Conservation (phyloP, 1,140 invertebrate species). For the Phocides pigmalion region DNA sequence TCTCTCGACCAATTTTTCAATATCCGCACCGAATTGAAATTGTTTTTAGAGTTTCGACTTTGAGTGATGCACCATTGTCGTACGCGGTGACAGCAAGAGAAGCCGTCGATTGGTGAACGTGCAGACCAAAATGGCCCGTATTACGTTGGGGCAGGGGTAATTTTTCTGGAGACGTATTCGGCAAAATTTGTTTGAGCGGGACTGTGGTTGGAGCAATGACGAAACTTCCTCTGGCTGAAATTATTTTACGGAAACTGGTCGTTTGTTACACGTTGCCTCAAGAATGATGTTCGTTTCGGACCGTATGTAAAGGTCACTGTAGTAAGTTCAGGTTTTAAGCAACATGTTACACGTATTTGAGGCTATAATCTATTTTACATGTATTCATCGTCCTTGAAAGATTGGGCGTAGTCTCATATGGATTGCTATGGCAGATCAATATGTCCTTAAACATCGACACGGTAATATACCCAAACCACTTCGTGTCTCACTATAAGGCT, state of each 20-base stretch:
- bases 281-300: neutral
- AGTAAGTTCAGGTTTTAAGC: neutral
- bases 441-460: too few species aligned
- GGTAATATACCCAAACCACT: too few species aligned
- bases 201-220: conserved; percentile 16
- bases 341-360: neutral
- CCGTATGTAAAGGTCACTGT: neutral
- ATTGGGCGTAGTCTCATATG: too few species aligned
- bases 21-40: conserved; percentile 31
- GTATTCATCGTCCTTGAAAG: too few species aligned
- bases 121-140: neutral
- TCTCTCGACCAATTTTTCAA: conserved; percentile 30
- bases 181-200: conserved; percentile 7
- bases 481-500: too few species aligned
- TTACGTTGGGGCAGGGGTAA: neutral
- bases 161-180: neutral
- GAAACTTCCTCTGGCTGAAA: conserved; percentile 5
- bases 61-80: conserved; percentile 34
- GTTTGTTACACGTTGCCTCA: conserved; percentile 1
- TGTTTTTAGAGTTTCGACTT: conserved; percentile 36
- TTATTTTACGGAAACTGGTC: conserved; percentile 24
- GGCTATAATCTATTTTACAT: neutral
- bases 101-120: neutral
- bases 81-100: conserved; percentile 22
- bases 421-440: too few species aligned